A percentile compares a stretch with the other conserved stretches of the same genome.
phyloP scores from a whole-genome alignment of 2,113 vertebrate genomes.

The Machaerirhynchus nigripectus region DNA sequence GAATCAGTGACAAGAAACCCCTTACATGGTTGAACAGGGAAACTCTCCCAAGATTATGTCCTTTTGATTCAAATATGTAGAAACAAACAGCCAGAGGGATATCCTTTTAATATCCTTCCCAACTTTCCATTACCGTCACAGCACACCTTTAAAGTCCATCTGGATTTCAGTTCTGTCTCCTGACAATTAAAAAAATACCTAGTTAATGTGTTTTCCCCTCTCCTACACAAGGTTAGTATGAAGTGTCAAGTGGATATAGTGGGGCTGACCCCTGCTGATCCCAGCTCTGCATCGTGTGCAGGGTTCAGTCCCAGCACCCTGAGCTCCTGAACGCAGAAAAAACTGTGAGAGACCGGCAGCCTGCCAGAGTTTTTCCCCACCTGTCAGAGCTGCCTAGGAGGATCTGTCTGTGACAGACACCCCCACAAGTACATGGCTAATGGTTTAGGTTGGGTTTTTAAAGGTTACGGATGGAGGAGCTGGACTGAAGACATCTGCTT shows the following conservation, averaged over 20 bases:
- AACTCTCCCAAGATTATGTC: neutral
- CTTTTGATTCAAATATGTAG: neutral
- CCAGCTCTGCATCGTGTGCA: fast-evolving
- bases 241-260: neutral
- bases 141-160: neutral
- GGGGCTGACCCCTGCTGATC: neutral
- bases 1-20: neutral
- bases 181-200: neutral
- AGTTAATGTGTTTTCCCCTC: neutral
- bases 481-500: neutral
- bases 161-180: neutral
- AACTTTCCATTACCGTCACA: neutral
- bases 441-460: neutral
- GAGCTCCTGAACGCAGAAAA: neutral
- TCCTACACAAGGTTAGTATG: neutral
- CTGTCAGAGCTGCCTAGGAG: neutral
- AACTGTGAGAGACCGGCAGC: neutral
- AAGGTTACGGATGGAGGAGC: neutral
- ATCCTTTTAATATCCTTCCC: neutral
- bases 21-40: neutral
- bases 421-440: neutral
- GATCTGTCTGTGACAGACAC: neutral
- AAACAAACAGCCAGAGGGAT: neutral
- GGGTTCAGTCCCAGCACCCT: neutral
- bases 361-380: fast-evolving